phyloP scores from a whole-genome alignment of 2,113 vertebrate genomes.

The Embiotoca jacksoni region DNA sequence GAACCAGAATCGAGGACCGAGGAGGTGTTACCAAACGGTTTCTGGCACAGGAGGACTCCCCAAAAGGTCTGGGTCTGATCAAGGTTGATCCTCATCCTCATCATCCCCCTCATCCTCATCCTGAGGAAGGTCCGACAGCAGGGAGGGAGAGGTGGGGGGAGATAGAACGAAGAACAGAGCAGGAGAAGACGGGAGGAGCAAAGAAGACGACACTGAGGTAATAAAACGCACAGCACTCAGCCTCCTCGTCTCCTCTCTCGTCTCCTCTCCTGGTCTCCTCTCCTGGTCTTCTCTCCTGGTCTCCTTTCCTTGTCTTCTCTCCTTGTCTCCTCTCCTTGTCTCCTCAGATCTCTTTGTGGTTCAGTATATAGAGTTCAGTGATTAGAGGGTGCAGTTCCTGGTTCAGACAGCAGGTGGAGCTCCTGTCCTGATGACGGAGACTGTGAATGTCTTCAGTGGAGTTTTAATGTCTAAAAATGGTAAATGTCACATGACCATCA shows the following conservation, averaged over 20 bases:
- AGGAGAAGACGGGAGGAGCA: not conserved
- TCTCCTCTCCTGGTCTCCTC: too few relatives aligned
- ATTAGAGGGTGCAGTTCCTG: not conserved
- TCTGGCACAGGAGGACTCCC: not conserved
- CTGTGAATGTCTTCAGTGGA: not conserved
- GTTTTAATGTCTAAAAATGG: too few relatives aligned
- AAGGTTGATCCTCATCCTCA: not conserved
- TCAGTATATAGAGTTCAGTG: too few relatives aligned
- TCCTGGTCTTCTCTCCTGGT: not conserved
- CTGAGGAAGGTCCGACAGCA: not conserved
- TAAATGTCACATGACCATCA: too few relatives aligned
- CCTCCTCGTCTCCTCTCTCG: not conserved
- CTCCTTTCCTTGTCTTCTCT: not conserved
- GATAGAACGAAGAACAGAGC: not conserved
- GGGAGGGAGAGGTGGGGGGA: not conserved
- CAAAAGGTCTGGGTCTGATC: not conserved
- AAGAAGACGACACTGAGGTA: slow-evolving; percentile 55
- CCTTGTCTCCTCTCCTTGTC: too few relatives aligned
- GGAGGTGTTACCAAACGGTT: not conserved
- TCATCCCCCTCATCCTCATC: too few relatives aligned
- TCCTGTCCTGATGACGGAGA: not conserved
- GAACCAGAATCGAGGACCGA: not conserved
- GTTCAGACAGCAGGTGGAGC: slow-evolving; percentile 43
- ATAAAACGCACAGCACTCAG: slow-evolving; percentile 1
- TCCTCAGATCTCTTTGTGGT: too few relatives aligned